Evolutionary conservation across 2,797 vertebrate genomes (phyloP).

Genomic region (Pipistrellus pygmaeus): DNA sequence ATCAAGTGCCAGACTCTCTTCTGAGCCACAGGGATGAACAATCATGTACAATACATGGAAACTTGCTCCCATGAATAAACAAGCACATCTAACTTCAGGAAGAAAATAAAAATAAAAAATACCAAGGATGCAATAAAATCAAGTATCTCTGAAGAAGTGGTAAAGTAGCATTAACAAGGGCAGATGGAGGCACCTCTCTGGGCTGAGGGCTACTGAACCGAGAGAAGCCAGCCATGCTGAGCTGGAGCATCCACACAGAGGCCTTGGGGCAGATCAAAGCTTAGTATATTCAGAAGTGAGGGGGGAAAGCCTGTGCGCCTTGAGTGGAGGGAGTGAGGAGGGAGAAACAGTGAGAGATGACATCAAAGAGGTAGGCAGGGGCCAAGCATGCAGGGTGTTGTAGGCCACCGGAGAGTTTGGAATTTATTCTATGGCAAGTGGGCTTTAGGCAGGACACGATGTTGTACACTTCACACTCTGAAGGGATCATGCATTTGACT

Average conservation of each 20-base stretch:
- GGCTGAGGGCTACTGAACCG: neutral
- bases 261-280: conserved; percentile 3
- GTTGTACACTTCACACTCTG: neutral
- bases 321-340: neutral
- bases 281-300: neutral
- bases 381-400: neutral
- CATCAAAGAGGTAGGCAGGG: neutral
- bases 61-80: neutral
- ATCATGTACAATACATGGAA: neutral
- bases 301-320: neutral
- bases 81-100: neutral
- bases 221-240: neutral
- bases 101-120: neutral
- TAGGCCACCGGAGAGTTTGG: neutral
- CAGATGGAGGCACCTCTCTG: neutral
- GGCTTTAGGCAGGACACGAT: neutral
- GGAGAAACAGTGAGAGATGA: neutral
- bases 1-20: neutral
- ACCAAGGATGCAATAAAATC: neutral
- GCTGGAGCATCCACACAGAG: neutral
- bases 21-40: neutral
- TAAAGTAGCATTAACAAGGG: neutral
- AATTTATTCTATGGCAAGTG: neutral
- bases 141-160: neutral
- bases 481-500: neutral